Evolutionary conservation across 35 echinoderm and acorn worm genomes (phyloP).

Genomic region (Lytechinus pictus): DNA sequence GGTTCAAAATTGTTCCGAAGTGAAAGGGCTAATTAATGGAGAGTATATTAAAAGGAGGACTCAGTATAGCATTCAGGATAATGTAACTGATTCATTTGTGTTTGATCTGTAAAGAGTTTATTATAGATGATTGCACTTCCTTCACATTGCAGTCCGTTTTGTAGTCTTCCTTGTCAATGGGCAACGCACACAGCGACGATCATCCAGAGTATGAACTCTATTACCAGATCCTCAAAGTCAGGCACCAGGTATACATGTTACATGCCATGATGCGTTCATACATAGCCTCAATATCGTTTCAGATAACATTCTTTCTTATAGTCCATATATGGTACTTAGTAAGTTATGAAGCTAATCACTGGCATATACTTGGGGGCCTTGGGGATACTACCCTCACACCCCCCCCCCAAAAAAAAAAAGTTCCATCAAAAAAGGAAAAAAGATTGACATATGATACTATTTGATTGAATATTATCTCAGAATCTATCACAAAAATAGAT

Average conservation of each 20-base stretch:
- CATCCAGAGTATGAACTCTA: conserved; percentile 29
- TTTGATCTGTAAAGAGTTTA: background rate
- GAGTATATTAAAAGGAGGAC: no score
- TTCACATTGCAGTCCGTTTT: background rate
- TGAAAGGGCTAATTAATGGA: no score
- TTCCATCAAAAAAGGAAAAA: no score
- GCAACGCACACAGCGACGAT: conserved; percentile 31
- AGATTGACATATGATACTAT: no score
- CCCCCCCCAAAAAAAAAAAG: no score
- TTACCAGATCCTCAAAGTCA: conserved; percentile 38
- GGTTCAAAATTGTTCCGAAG: no score
- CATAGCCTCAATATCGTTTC: background rate
- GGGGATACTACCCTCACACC: no score
- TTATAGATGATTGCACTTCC: background rate
- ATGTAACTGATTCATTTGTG: no score
- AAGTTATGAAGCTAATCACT: background rate
- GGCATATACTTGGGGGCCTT: no score
- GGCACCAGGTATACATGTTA: conserved; percentile 13
- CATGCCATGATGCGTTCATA: background rate
- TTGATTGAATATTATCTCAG: no score
- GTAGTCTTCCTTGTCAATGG: conserved; percentile 16
- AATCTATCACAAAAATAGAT: no score
- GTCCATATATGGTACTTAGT: background rate
- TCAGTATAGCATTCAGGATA: no score
- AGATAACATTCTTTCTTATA: background rate